Conservation (phyloP, 2,888 invertebrate genomes). For the Acleris cristana region DNA sequence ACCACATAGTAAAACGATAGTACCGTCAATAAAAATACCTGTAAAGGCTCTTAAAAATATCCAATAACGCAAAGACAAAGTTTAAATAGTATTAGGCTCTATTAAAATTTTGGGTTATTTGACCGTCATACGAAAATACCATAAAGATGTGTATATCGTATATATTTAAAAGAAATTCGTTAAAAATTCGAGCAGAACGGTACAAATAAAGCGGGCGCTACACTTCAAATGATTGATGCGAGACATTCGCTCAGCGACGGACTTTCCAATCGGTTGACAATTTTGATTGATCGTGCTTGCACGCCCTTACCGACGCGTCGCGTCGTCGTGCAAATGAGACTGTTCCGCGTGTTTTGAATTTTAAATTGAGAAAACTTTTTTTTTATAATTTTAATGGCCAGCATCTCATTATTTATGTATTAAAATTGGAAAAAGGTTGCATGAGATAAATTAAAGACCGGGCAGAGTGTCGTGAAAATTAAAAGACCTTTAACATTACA, state of each 20-base stretch:
- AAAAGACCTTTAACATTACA: too few relatives aligned
- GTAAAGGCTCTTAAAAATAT: too few relatives aligned
- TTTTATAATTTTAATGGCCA: neutral
- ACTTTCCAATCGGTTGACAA: slow-evolving; percentile 80
- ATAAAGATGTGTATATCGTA: neutral
- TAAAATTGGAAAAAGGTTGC: too few relatives aligned
- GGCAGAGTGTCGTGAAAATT: too few relatives aligned
- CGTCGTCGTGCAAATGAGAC: slow-evolving; percentile 59
- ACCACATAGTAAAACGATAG: too few relatives aligned
- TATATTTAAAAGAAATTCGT: slow-evolving; percentile 3
- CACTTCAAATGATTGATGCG: slow-evolving; percentile 72
- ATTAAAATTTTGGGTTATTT: too few relatives aligned
- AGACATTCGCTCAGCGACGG: slow-evolving; percentile 63
- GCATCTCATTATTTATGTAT: neutral
- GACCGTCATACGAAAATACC: neutral
- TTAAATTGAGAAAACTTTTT: slow-evolving; percentile 47
- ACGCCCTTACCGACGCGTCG: slow-evolving; percentile 55
- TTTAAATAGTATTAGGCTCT: too few relatives aligned
- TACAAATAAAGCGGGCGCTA: slow-evolving; percentile 43
- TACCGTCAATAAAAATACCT: too few relatives aligned
- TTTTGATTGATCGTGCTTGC: slow-evolving; percentile 76
- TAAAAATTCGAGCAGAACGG: slow-evolving; percentile 16
- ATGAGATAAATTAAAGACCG: too few relatives aligned
- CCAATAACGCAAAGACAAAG: too few relatives aligned
- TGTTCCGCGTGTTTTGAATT: slow-evolving; percentile 39